phyloP scores from a whole-genome alignment of 2,888 invertebrate species.

The Brachypterus glaber region DNA sequence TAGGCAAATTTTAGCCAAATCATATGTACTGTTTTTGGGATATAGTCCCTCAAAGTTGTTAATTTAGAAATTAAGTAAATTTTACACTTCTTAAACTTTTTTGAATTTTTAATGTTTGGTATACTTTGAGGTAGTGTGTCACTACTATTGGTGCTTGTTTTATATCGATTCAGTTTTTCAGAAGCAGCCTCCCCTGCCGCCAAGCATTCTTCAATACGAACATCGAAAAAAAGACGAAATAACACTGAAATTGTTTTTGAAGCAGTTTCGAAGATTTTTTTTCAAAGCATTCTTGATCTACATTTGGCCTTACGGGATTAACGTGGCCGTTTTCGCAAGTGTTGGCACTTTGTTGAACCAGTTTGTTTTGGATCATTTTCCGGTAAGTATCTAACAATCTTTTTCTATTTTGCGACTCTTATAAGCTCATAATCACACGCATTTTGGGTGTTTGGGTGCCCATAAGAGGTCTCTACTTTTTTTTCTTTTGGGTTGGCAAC shows the following conservation, averaged over 20 bases:
- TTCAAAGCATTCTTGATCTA: slow-evolving; percentile 68
- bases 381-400: slow-evolving; percentile 43
- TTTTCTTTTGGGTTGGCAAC: no score
- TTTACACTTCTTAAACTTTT: no score
- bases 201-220: slow-evolving; percentile 44
- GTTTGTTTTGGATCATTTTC: slow-evolving; percentile 71
- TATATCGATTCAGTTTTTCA: slow-evolving; percentile 43
- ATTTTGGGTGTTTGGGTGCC: no score
- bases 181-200: slow-evolving; percentile 47
- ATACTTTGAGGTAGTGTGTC: no score
- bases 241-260: slow-evolving; percentile 41
- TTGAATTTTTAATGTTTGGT: no score
- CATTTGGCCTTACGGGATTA: slow-evolving; percentile 79
- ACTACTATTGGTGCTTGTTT: no score
- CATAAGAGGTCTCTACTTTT: no score
- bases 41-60: slow-evolving; percentile 13
- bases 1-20: no score
- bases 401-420: no score
- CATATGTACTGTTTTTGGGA: no score
- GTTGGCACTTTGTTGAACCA: slow-evolving; percentile 87
- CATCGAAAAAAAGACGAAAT: slow-evolving; percentile 25
- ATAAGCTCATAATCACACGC: no score
- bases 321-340: slow-evolving; percentile 93
- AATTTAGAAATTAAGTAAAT: slow-evolving; percentile 18
- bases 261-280: slow-evolving; percentile 61